Conservation (phyloP, 2,888 invertebrate species). For the Lysandra coridon region DNA sequence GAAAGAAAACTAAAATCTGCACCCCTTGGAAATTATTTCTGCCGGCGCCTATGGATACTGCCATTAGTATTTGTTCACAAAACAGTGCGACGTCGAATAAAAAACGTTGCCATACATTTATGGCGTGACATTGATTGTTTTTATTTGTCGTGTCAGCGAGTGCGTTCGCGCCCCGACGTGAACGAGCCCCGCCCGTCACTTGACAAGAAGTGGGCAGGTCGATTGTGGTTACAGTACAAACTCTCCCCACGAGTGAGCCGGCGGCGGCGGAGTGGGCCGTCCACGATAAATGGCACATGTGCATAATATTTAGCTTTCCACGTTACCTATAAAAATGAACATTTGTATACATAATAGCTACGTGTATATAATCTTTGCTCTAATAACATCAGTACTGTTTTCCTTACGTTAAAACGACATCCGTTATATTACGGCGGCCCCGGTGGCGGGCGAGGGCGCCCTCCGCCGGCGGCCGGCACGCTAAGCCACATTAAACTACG, state of each 20-base stretch:
- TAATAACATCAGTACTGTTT: constrained; percentile 75
- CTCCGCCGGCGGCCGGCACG: neutral
- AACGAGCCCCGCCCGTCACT: neutral
- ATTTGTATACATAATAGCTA: constrained; percentile 40
- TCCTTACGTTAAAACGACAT: constrained; percentile 53
- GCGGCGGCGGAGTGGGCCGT: constrained; percentile 41
- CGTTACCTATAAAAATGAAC: constrained; percentile 53
- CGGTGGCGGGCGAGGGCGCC: neutral
- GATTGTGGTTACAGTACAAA: neutral
- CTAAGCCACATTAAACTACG: constrained; percentile 16
- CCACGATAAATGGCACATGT: constrained; percentile 70
- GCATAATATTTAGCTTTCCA: constrained; percentile 59
- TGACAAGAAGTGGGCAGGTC: constrained; percentile 33
- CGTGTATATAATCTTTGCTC: constrained; percentile 67
- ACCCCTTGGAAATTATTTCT: too few species aligned
- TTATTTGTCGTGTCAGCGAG: neutral
- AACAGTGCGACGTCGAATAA: neutral
- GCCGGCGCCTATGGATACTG: neutral
- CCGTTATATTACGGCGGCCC: constrained; percentile 11
- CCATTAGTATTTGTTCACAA: neutral
- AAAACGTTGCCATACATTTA: too few species aligned
- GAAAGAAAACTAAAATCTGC: too few species aligned
- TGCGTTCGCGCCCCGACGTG: neutral
- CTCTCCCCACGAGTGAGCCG: neutral
- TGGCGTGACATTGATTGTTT: too few species aligned